Conservation (phyloP, 2,113 vertebrate species). For the Eolophus roseicapilla region DNA sequence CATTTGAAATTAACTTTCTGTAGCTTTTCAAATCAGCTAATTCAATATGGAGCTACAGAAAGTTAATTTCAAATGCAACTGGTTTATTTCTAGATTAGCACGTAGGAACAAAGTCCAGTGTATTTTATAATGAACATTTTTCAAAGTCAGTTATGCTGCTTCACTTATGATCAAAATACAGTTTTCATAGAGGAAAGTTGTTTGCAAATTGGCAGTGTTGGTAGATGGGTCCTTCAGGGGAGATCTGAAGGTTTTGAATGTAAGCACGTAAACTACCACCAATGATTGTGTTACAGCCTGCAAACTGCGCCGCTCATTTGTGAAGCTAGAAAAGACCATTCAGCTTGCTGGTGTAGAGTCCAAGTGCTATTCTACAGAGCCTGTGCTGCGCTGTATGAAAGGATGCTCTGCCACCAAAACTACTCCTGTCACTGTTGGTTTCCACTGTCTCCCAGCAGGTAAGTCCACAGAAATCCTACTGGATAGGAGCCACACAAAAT, state of each 20-base stretch:
- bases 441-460: conserved; percentile 76
- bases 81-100: background rate
- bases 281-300: conserved; percentile 13
- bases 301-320: conserved; percentile 22
- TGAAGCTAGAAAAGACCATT: conserved; percentile 42
- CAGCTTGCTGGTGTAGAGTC: background rate
- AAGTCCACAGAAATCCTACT: background rate
- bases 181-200: background rate
- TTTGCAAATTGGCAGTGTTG: background rate
- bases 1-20: background rate
- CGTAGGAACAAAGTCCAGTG: background rate
- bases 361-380: conserved; percentile 39
- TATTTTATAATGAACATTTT: background rate
- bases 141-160: background rate
- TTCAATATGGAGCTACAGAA: background rate
- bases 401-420: conserved; percentile 64
- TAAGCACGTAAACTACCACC: background rate
- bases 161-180: background rate
- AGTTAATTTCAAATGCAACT: background rate
- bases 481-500: background rate
- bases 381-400: conserved; percentile 37
- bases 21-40: background rate
- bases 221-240: background rate
- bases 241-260: rapidly evolving
- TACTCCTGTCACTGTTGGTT: conserved; percentile 67